Base-by-base conservation (phyloP, 2,113 vertebrate species). In the Lontra canadensis region DNA sequence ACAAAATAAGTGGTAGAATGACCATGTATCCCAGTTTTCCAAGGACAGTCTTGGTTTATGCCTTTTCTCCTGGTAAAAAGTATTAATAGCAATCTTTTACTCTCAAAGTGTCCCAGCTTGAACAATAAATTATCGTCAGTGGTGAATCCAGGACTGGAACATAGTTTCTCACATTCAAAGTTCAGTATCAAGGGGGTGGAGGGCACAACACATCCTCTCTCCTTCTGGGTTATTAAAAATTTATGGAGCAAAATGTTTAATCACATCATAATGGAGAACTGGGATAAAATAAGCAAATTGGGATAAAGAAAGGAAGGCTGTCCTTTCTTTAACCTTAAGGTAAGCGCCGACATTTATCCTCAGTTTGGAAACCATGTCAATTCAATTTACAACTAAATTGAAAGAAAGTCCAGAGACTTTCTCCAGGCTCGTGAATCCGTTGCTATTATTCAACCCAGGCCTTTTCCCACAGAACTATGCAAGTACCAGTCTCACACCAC, bases 331-430 rank as follows among this genome's bases (percentile, higher is more conserved):
- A 97, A 97, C 80, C 92, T 88, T 25, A 79, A 93, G 63, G 52
- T 97, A 90, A 97, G 57, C 25, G 47, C 36, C 57, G 94, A 59
- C 31, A 89, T 81, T 97, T 23, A 84, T 79, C 52, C 10, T 74
- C 65, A 71, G 11, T 95, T 97, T 98, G 80, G 49, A 96, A 92
- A 96, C 65, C 47, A 78, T 85, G 88, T 96, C 97, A 97, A 26
- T 87, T 97, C 86, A 88, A 87, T 96, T 97, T 71, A 92, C 42
- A 85, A 18, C 63, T 78, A 96, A 95, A 90, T 4, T 67, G 44
- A 74, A 92, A 97, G 67, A 39, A 96, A 96, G 52, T 92, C 76
- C 95, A 94, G 87, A 94, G 74, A 14, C 69, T 93, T 82, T 23
- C 63, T n/a, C 91, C 44, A 89, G 14, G 88, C 88, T 93, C 65